A percentile compares a stretch with the other conserved stretches of the same genome.
These are phyloP conservation scores for Buteo buteo DNA, from an alignment of 2,113 vertebrate genomes.

Conservation along the genomic window DNA sequence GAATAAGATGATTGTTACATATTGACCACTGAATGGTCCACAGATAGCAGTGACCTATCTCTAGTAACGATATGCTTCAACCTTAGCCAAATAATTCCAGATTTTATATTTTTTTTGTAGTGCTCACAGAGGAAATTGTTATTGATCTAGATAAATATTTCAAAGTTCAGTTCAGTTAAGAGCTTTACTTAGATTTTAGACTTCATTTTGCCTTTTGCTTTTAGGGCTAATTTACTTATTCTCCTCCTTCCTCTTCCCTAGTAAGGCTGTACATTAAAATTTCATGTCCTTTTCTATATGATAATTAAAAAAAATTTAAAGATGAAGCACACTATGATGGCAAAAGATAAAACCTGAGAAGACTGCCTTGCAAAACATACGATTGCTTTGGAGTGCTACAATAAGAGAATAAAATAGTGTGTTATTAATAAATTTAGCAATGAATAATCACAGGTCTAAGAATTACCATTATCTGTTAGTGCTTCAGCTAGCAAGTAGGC, in stretches of 20 bases:
- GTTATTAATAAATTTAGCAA: background rate
- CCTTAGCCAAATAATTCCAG: background rate
- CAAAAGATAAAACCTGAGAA: background rate
- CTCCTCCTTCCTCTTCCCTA: background rate
- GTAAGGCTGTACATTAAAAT: background rate
- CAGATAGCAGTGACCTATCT: background rate
- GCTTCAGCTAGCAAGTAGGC: background rate
- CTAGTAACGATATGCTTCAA: background rate
- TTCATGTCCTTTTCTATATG: background rate
- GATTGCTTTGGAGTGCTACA: background rate
- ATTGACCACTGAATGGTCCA: background rate
- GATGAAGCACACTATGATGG: rapidly evolving
- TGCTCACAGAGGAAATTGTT: background rate
- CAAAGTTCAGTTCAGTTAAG: background rate
- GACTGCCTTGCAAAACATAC: background rate
- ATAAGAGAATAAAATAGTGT: background rate
- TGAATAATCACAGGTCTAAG: background rate
- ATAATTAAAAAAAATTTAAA: background rate
- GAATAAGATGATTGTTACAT: background rate
- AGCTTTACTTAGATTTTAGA: background rate
- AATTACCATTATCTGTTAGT: background rate
- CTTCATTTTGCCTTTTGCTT: background rate
- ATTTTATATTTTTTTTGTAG: background rate
- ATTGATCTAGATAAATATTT: background rate
- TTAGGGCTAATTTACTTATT: background rate